Evolutionary conservation across 2,113 vertebrate genomes (phyloP).

Genomic region (Phaethon lepturus): DNA sequence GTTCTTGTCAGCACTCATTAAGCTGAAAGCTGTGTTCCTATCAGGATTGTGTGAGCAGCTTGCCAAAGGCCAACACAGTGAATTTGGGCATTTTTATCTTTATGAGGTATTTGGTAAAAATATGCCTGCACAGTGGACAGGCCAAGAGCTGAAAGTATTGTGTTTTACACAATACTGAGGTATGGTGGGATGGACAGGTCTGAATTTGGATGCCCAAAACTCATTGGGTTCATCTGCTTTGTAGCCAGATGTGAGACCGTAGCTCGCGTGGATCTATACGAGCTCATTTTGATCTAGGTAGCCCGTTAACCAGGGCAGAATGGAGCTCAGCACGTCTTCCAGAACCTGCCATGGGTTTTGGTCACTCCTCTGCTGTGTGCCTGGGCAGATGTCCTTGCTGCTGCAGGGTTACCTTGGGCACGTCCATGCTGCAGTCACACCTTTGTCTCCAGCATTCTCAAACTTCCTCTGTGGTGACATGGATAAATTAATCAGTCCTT

Average conservation of each 20-base stretch:
- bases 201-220: neutral
- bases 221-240: neutral
- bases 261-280: neutral
- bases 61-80: neutral
- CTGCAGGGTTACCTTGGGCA: neutral
- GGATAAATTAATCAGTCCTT: neutral
- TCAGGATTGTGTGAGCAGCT: neutral
- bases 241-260: fast-evolving
- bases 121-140: fast-evolving
- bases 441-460: neutral
- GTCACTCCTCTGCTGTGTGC: fast-evolving
- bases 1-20: neutral
- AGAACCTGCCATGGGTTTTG: neutral
- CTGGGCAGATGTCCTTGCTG: neutral
- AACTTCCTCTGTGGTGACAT: neutral
- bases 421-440: neutral
- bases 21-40: neutral
- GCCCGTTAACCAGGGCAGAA: neutral
- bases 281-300: neutral
- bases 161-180: neutral
- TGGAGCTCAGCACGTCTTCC: neutral
- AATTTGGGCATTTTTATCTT: neutral
- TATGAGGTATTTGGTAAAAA: neutral
- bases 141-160: neutral
- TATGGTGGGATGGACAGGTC: neutral